Conservation (phyloP, 2,113 vertebrate species). For the Grammomys dolichurus region DNA sequence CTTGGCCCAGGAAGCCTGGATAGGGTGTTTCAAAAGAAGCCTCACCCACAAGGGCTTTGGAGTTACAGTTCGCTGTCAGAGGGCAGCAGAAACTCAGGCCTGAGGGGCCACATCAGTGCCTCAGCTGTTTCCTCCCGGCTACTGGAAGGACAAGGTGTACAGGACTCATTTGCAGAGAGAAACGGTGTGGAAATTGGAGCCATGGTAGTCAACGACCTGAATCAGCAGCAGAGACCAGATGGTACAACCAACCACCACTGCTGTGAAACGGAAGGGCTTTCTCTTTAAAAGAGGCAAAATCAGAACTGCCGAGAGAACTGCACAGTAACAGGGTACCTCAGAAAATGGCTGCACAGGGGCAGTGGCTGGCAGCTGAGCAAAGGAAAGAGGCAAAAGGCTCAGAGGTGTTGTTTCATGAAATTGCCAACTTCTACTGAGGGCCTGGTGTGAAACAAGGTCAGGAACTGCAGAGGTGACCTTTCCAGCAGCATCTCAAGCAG, state of each 20-base stretch:
- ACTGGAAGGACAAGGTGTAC: conserved; percentile 2
- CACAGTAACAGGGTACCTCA: neutral
- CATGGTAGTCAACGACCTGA: neutral
- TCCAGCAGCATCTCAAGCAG: neutral
- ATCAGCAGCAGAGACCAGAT: neutral
- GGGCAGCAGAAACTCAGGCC: neutral
- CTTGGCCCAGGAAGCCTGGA: neutral
- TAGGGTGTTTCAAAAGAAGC: neutral
- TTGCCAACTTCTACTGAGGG: neutral
- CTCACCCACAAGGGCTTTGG: neutral
- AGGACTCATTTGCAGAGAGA: conserved; percentile 53
- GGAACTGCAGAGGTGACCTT: conserved; percentile 13
- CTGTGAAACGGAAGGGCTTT: neutral
- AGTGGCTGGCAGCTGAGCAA: neutral
- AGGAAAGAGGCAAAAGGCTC: neutral
- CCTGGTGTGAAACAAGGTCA: neutral
- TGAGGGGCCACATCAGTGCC: neutral
- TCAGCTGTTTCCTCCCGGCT: conserved; percentile 1
- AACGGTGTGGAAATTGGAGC: conserved; percentile 29
- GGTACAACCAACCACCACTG: neutral
- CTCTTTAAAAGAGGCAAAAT: conserved; percentile 19
- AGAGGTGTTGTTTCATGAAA: neutral
- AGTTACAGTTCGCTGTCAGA: neutral
- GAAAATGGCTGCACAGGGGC: conserved; percentile 4
- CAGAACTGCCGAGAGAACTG: conserved; percentile 35